Conservation (phyloP, 2,888 invertebrate species). For the Nephrocerus scutellatus region DNA sequence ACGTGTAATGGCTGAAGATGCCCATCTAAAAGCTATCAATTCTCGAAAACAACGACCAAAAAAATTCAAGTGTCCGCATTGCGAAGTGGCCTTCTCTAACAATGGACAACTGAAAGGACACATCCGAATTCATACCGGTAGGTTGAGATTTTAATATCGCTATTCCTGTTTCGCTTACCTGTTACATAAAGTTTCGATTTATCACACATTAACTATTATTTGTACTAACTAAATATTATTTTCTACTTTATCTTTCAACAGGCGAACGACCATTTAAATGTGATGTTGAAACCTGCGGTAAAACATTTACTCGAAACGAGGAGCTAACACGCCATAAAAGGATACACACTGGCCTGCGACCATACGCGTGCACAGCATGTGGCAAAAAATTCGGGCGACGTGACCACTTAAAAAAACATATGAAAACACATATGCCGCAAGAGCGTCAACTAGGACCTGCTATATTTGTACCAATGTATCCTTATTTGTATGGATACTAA, state of each 20-base stretch:
- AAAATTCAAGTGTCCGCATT: conserved; percentile 85
- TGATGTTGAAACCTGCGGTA: conserved; percentile 76
- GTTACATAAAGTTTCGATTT: too few species aligned
- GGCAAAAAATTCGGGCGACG: conserved; percentile 89
- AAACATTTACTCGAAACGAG: conserved; percentile 86
- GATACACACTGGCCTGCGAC: conserved; percentile 79
- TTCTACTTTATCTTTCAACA: conserved; percentile 30
- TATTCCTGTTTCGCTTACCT: conserved; percentile 24
- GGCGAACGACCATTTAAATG: conserved; percentile 84
- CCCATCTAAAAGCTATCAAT: conserved; percentile 60
- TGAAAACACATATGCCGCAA: conserved; percentile 69
- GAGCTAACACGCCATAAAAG: conserved; percentile 86
- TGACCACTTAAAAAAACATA: conserved; percentile 92
- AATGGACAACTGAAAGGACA: conserved; percentile 89
- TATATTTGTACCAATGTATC: conserved; percentile 56
- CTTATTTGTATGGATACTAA: conserved; percentile 56
- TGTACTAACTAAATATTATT: background rate
- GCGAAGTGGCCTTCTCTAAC: conserved; percentile 87
- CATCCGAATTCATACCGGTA: conserved; percentile 82
- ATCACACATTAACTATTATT: background rate
- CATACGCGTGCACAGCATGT: conserved; percentile 80
- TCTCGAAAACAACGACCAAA: conserved; percentile 75
- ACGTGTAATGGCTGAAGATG: conserved; percentile 63
- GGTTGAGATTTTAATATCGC: conserved; percentile 26
- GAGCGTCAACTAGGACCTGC: conserved; percentile 58